Evolutionary conservation across 2,888 invertebrate genomes (phyloP).

Genomic region (Melikaiella ostensackeni): DNA sequence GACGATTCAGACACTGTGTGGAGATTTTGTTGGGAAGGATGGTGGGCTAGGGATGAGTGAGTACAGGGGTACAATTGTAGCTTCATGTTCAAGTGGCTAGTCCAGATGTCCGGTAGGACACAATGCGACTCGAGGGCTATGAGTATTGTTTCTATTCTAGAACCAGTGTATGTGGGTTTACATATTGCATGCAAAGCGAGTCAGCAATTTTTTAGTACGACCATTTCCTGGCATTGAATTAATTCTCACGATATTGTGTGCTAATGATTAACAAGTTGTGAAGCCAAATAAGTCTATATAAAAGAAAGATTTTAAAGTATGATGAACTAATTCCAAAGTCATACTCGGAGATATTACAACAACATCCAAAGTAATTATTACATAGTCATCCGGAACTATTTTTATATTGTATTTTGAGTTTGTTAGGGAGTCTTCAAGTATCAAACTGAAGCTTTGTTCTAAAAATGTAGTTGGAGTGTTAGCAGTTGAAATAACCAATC

Average conservation of each 20-base stretch:
- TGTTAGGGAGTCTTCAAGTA: too few species aligned
- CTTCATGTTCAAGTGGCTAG: conserved; percentile 31
- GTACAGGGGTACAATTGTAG: conserved; percentile 15
- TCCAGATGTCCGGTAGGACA: conserved; percentile 14
- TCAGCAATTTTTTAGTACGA: neutral
- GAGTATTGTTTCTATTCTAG: conserved; percentile 19
- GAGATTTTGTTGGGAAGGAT: neutral
- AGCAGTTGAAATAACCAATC: too few species aligned
- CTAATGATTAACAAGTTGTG: too few species aligned
- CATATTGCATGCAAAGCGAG: conserved; percentile 1
- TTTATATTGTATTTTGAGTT: too few species aligned
- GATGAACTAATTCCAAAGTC: too few species aligned
- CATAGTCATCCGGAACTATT: too few species aligned
- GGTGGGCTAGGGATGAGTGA: conserved; percentile 14
- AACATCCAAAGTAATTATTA: too few species aligned
- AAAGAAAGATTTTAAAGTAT: too few species aligned
- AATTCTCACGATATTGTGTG: neutral
- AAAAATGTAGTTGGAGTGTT: too few species aligned
- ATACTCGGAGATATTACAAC: too few species aligned
- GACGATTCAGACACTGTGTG: conserved; percentile 6
- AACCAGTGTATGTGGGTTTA: neutral
- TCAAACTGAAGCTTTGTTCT: too few species aligned
- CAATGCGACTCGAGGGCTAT: conserved; percentile 23
- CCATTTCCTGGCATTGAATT: neutral
- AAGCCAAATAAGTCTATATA: too few species aligned